Evolutionary conservation across 2,797 vertebrate species (phyloP), one percentile per base, ranked within the genome.

Genomic region (Passerculus sandwichensis): DNA sequence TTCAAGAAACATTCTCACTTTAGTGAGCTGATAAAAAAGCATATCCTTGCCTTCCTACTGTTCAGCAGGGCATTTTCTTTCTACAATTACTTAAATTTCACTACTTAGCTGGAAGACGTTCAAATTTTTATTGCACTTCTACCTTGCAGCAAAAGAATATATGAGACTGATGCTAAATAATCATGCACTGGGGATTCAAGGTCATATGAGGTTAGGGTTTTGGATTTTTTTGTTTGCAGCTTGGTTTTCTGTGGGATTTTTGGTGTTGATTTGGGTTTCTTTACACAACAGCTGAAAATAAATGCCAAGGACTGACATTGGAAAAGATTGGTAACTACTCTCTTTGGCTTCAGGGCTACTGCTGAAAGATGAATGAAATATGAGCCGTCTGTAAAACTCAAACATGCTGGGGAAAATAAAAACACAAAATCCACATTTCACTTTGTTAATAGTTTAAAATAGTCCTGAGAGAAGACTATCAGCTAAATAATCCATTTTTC

Each of bases 111-210:
- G 85, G 92, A 94, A 96, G 64, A 89, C 66, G 95, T 96, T 97
- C 96, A 93, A 93, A 95, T 93, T 96, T 97, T 96, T 95, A 96
- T 95, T 97, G 72, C 84, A 93, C 81, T 96, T 74, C 84, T 93
- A 42, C 75, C 59, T 93, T 13, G 1, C 45, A 95, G 81, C 27
- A 95, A 71, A 96, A 79, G 38, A 96, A 92, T 67, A 54, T 70
- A 93, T 4, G 19, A 93, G 75, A 83, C 51, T 93, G 84, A 94
- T 88, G 84, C n/a, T 94, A 97, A 95, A 96, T 80, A 95, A 95
- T 89, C 61, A 93, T 23, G 45, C 38, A 85, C 32, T 60, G 78
- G 91, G 56, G 26, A 96, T 81, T 25, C 76, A 93, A 92, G 81
- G 74, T 74, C 82, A 71, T 77, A 89, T 57, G 71, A 89, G 73